Evolutionary conservation across 1,140 invertebrate species (phyloP).

Genomic region (Mamestra configurata): DNA sequence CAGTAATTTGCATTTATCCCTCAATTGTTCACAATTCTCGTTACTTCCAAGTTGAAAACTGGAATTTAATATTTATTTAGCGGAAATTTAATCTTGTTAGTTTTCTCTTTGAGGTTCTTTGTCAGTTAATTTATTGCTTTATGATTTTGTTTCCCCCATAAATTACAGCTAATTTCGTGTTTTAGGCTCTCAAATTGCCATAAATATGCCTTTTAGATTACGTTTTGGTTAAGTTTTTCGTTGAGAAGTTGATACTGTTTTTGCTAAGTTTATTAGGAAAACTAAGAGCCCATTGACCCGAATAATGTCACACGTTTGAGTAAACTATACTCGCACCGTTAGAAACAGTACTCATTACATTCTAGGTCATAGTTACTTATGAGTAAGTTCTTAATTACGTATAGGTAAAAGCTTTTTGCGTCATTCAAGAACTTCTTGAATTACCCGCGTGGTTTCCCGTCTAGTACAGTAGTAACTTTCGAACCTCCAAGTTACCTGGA

Average conservation of each 20-base stretch:
- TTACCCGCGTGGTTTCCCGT: too few relatives aligned
- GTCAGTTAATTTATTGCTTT: background rate
- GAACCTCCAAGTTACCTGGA: too few relatives aligned
- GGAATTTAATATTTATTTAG: background rate
- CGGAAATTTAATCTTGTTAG: background rate
- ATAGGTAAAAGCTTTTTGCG: background rate
- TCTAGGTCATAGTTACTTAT: background rate
- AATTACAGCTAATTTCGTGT: too few relatives aligned
- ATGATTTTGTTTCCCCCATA: background rate
- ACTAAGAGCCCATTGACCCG: background rate
- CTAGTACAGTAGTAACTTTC: too few relatives aligned
- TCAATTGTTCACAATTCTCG: background rate
- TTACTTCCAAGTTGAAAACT: background rate
- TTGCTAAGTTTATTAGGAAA: background rate
- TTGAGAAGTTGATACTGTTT: background rate
- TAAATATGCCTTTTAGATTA: too few relatives aligned
- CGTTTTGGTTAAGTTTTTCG: background rate
- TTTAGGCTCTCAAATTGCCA: too few relatives aligned
- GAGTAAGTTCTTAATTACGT: background rate
- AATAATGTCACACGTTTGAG: background rate
- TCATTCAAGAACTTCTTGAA: background rate
- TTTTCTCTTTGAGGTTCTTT: background rate
- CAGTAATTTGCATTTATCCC: background rate
- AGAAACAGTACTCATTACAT: constrained; percentile 6
- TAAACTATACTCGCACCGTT: background rate